Percentiles rank a stretch among this genome's conserved stretches.
phyloP scores from a whole-genome alignment of 2,113 vertebrate genomes.

The Lepidothrix coronata region DNA sequence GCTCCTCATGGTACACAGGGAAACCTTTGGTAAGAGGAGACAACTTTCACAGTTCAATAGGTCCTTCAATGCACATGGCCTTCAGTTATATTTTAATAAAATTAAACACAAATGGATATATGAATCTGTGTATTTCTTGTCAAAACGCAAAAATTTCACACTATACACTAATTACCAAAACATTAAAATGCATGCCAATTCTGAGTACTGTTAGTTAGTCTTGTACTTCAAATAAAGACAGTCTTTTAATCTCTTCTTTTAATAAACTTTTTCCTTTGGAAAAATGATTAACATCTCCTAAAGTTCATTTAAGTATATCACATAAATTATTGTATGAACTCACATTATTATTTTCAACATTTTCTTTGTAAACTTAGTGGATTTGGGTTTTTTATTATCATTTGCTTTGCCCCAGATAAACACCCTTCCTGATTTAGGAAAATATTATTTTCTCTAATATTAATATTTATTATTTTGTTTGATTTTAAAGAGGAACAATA shows the following conservation, averaged over 20 bases:
- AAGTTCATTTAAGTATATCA: neutral
- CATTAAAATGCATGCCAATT: neutral
- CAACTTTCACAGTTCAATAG: neutral
- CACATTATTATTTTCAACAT: neutral
- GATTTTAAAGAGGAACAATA: neutral
- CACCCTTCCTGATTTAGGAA: neutral
- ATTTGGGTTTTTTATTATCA: neutral
- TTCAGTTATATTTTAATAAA: neutral
- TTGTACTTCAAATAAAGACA: neutral
- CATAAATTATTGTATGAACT: neutral
- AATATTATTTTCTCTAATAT: neutral
- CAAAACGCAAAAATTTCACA: neutral
- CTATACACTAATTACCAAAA: rapidly evolving
- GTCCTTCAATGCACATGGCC: rapidly evolving
- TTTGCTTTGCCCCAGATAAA: neutral
- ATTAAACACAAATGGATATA: neutral
- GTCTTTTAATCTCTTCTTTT: neutral
- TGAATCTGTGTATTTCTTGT: neutral
- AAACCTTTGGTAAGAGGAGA: neutral
- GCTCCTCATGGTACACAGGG: neutral
- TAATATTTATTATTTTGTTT: neutral
- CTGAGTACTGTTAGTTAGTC: neutral
- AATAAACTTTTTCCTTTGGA: neutral
- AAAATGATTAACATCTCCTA: neutral
- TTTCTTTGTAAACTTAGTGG: neutral